Evolutionary conservation across 2,113 vertebrate species (phyloP), one percentile per base, ranked within the genome.

Genomic region (Okapia johnstoni): DNA sequence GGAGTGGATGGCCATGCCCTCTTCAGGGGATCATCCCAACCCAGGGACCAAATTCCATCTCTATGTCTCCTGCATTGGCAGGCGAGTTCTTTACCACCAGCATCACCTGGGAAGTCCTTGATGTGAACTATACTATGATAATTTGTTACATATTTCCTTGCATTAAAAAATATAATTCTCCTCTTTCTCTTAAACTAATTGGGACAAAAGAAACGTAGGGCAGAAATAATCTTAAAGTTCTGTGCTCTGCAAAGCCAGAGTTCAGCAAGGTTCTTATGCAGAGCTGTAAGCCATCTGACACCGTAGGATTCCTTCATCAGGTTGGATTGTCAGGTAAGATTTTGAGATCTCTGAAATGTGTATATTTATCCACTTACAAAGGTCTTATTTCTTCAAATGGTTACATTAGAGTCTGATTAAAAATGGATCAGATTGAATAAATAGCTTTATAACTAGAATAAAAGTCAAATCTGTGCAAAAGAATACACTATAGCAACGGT

Each of bases 401-500:
- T 87, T 58, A 28, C 60, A 90, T 48, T 46, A 61, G 17, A 54
- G 46, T 61, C 89, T 57, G 40, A 63, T 94, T 97, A 92, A 73
- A 96, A 88, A 77, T 90, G 66, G 61, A 81, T 57, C 30, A 40
- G 87, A 6, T 23, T 43, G 33, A 94, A 92, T 98, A 98, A 98
- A 98, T 96, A 98, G 95, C 90, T 98, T 98, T 98, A 93, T 95
- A 96, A 92, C 93, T 97, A 97, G 90, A 86, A 85, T 83, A 88
- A 98, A 43, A 52, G 97, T 97, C 96, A 97, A 96, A 97, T 90
- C 98, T 98, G 93, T 26, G 3, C 93, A 96, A 90, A 30, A 92
- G 97, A 98, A 97, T 97, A 97, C 66, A 98, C 77, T 87, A 97
- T 58, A 96, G 96, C 97, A 97, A 98, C 97, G 96, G 98, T 98